Percentiles rank a stretch among this genome's conserved stretches.
Evolutionary conservation across 2,888 invertebrate genomes (phyloP).

Genomic region (Cephonodes hylas): DNA sequence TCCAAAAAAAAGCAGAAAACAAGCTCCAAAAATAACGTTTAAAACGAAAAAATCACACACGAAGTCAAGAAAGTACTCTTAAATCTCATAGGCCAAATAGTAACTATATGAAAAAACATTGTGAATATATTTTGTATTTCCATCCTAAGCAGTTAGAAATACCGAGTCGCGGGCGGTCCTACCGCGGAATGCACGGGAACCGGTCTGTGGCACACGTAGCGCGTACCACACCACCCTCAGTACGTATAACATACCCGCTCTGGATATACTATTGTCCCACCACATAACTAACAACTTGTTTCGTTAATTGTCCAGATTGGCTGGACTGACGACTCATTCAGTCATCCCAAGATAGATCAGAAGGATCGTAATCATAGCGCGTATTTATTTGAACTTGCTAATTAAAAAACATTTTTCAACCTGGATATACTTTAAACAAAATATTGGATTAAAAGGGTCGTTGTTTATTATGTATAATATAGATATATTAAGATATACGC

Average conservation of each 20-base stretch:
- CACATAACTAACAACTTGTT: neutral
- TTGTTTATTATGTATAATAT: no score
- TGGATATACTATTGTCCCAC: neutral
- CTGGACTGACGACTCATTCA: neutral
- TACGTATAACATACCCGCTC: neutral
- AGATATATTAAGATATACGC: no score
- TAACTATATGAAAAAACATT: neutral
- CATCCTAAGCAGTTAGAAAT: constrained; percentile 1
- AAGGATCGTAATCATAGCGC: neutral
- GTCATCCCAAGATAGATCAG: neutral
- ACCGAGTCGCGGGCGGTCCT: constrained; percentile 24
- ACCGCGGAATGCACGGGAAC: constrained; percentile 42
- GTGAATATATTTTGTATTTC: neutral
- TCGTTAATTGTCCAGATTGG: neutral
- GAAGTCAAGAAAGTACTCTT: no score
- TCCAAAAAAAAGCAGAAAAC: no score
- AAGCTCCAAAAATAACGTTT: no score
- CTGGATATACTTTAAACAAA: neutral
- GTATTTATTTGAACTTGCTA: neutral
- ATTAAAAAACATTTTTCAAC: neutral
- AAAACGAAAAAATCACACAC: no score
- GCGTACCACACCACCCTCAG: neutral
- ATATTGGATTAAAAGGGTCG: no score
- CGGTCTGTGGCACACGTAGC: constrained; percentile 32
- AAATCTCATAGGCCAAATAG: no score